These are phyloP conservation scores for Apolygus lucorum DNA, from an alignment of 1,140 invertebrate species.

Conservation along the genomic window DNA sequence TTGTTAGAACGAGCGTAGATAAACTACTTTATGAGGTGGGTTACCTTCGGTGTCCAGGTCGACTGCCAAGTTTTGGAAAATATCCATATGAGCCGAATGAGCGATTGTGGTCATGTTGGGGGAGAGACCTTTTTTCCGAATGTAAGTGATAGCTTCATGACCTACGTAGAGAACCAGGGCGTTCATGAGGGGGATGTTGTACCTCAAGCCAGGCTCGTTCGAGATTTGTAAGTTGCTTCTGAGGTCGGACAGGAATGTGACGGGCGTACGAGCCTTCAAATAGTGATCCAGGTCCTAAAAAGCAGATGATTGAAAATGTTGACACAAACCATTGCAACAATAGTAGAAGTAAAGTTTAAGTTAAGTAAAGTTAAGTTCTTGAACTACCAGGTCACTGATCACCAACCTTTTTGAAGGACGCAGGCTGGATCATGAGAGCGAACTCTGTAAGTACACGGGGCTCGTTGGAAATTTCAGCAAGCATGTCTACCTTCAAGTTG, in stretches of 20 bases:
- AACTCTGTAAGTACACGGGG: slow-evolving; percentile 88
- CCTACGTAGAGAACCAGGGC: slow-evolving; percentile 96
- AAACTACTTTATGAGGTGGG: no score
- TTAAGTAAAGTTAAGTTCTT: no score
- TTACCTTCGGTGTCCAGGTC: slow-evolving; percentile 92
- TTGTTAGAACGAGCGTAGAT: no score
- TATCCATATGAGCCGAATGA: slow-evolving; percentile 97
- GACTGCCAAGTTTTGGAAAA: slow-evolving; percentile 97
- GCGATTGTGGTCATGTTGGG: slow-evolving; percentile 94
- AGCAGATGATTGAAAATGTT: background rate
- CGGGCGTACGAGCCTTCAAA: slow-evolving; percentile 85
- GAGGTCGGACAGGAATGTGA: slow-evolving; percentile 89
- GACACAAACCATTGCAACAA: background rate
- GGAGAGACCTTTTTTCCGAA: slow-evolving; percentile 74
- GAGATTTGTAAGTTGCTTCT: slow-evolving; percentile 76
- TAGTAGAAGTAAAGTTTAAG: background rate
- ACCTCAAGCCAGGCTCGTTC: slow-evolving; percentile 79
- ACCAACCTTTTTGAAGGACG: slow-evolving; percentile 73
- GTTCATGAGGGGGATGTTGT: slow-evolving; percentile 95
- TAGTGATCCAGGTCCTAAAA: slow-evolving; percentile 85
- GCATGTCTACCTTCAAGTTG: slow-evolving; percentile 91
- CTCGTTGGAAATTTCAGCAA: slow-evolving; percentile 54
- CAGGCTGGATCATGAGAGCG: slow-evolving; percentile 73
- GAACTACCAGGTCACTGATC: no score
- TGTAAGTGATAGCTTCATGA: slow-evolving; percentile 85